phyloP scores from a whole-genome alignment of 2,888 invertebrate genomes.

The Perizoma affinitatum region DNA sequence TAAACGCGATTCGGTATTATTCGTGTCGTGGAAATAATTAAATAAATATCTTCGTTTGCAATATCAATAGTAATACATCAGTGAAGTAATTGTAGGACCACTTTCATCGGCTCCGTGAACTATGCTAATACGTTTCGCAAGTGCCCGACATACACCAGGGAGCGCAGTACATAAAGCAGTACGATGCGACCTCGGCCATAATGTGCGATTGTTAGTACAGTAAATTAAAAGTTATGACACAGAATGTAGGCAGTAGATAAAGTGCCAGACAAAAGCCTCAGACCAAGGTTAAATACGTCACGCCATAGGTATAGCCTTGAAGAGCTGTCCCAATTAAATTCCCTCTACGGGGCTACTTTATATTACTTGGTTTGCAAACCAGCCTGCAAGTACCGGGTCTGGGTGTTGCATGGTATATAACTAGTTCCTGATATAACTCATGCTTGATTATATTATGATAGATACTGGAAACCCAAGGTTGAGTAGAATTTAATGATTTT shows the following conservation, averaged over 20 bases:
- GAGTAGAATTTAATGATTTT: no score
- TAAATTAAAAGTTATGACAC: constrained; percentile 64
- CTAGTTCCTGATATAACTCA: no score
- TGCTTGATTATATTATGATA: no score
- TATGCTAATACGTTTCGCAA: constrained; percentile 52
- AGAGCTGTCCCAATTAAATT: constrained; percentile 16
- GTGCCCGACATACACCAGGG: constrained; percentile 48
- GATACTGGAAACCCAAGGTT: no score
- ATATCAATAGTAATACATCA: background rate
- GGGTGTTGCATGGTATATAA: no score
- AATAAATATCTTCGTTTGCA: no score
- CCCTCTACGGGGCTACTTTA: no score
- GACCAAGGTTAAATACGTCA: constrained; percentile 62
- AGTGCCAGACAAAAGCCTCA: constrained; percentile 54
- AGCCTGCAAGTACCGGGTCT: no score
- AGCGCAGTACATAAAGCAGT: constrained; percentile 44
- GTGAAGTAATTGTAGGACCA: constrained; percentile 16
- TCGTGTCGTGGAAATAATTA: no score
- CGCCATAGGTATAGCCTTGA: constrained; percentile 49
- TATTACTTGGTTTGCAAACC: constrained; percentile 5
- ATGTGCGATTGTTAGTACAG: constrained; percentile 72
- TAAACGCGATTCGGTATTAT: no score
- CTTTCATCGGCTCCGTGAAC: constrained; percentile 38
- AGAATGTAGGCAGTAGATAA: constrained; percentile 28
- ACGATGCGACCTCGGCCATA: constrained; percentile 60